phyloP scores from a whole-genome alignment of 2,113 vertebrate species.

The Promerops cafer region DNA sequence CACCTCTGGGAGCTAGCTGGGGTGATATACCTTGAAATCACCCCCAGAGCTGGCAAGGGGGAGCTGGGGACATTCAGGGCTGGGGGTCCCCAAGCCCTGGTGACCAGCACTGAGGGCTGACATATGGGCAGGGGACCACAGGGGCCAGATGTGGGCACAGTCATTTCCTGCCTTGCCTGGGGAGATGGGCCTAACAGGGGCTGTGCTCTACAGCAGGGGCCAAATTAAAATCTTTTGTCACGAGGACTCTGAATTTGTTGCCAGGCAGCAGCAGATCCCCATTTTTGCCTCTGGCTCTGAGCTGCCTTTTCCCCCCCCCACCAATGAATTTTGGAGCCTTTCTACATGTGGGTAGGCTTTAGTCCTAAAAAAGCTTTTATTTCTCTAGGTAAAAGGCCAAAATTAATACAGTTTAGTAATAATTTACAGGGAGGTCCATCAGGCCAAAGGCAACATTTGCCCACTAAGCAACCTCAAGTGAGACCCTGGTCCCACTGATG shows the following conservation, averaged over 20 bases:
- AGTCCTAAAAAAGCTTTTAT: background rate
- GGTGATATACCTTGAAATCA: conserved; percentile 3
- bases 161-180: conserved; percentile 27
- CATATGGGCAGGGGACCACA: background rate
- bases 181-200: background rate
- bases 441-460: conserved; percentile 36
- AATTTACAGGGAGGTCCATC: conserved; percentile 8
- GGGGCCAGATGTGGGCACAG: background rate
- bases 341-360: background rate
- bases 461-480: background rate
- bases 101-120: background rate
- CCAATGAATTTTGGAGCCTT: background rate
- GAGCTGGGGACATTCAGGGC: background rate
- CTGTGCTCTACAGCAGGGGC: background rate
- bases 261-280: background rate
- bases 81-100: background rate
- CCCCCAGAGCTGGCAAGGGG: background rate
- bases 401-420: conserved; percentile 1
- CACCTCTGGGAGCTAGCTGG: conserved; percentile 37
- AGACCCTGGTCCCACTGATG: background rate
- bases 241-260: background rate
- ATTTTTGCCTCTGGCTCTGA: background rate
- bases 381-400: conserved; percentile 37
- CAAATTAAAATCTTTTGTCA: conserved; percentile 36
- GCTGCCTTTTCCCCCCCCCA: background rate